A percentile compares a stretch with the other conserved stretches of the same genome.
Evolutionary conservation across 2,888 invertebrate genomes (phyloP).

Genomic region (Lagria hirta): DNA sequence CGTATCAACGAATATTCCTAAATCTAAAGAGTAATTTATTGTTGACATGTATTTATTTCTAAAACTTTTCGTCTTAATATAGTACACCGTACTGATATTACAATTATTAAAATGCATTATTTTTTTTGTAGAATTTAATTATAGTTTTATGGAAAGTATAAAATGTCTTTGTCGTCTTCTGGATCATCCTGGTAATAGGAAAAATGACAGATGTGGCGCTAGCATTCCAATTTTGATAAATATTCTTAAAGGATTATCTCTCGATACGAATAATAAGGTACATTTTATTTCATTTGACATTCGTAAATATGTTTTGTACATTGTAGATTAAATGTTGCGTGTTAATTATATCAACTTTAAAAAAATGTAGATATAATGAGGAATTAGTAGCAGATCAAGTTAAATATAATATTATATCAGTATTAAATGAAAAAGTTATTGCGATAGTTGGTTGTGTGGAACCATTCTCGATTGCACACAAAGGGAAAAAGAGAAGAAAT

Average conservation of each 20-base stretch:
- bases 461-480: slow-evolving; percentile 27
- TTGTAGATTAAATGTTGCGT: slow-evolving; percentile 45
- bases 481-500: slow-evolving; percentile 26
- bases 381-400: slow-evolving; percentile 41
- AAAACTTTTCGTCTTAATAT: no score
- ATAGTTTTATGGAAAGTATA: slow-evolving; percentile 42
- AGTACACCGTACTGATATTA: no score
- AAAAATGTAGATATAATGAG: slow-evolving; percentile 46
- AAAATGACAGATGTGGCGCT: slow-evolving; percentile 37
- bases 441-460: slow-evolving; percentile 41
- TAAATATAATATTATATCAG: slow-evolving; percentile 38
- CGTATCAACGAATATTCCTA: no score
- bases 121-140: slow-evolving; percentile 34
- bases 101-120: no score
- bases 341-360: slow-evolving; percentile 44
- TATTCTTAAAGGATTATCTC: slow-evolving; percentile 38
- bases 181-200: slow-evolving; percentile 44
- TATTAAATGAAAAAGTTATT: slow-evolving; percentile 45
- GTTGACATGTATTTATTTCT: no score
- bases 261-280: slow-evolving; percentile 31
- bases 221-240: slow-evolving; percentile 41
- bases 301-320: slow-evolving; percentile 7
- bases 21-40: no score
- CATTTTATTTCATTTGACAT: neutral
- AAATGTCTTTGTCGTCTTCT: slow-evolving; percentile 46